Evolutionary conservation across 2,797 vertebrate species (phyloP).

Genomic region (Poeciliopsis infans): DNA sequence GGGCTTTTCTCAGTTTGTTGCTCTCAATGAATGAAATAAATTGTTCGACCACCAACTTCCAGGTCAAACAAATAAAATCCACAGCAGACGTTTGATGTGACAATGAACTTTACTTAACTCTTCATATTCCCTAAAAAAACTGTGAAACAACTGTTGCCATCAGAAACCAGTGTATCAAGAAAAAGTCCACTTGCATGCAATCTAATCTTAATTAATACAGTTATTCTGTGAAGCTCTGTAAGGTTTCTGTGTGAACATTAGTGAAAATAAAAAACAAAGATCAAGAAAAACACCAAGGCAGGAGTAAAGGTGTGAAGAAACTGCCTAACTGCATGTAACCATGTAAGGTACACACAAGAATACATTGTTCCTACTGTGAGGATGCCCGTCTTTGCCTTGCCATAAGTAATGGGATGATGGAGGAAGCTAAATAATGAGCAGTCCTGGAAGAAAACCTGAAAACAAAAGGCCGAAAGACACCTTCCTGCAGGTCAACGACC

Average conservation of each 20-base stretch:
- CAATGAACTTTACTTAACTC: background rate
- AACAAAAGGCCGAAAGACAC: background rate
- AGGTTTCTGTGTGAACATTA: background rate
- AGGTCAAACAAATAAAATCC: conserved; percentile 31
- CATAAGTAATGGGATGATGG: background rate
- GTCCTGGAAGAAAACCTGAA: background rate
- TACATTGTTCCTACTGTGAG: background rate
- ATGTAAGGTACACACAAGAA: background rate
- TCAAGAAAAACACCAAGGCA: background rate
- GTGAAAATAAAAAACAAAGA: background rate
- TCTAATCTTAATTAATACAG: background rate
- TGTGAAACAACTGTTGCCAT: background rate
- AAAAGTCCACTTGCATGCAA: background rate
- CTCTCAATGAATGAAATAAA: conserved; percentile 35
- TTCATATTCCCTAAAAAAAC: background rate
- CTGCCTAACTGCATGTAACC: background rate
- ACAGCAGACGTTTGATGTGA: conserved; percentile 33
- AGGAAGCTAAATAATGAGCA: background rate
- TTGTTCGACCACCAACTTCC: conserved; percentile 21
- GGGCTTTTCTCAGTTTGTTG: conserved; percentile 47
- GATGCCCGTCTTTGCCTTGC: background rate
- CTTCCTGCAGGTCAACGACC: background rate
- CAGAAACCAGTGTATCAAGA: background rate
- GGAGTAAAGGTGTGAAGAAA: background rate
- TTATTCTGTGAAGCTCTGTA: background rate